Conservation (phyloP, 2,888 invertebrate species). For the Microctonus aethiopoides region DNA sequence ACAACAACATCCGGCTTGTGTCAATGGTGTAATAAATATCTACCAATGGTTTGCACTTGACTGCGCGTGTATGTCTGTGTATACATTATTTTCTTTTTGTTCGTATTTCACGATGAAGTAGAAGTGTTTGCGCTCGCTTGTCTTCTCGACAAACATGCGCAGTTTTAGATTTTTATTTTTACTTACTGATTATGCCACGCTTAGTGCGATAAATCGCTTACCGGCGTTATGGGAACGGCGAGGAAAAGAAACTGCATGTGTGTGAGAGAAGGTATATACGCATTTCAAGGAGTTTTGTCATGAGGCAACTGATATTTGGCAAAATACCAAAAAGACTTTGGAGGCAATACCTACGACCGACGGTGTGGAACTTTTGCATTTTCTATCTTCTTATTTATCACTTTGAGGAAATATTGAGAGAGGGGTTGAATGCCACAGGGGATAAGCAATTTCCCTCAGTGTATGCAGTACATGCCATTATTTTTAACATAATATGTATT, state of each 20-base stretch:
- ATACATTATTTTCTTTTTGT: conserved; percentile 28
- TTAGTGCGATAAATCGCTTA: conserved; percentile 38
- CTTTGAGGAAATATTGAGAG: background rate
- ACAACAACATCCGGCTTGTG: conserved; percentile 36
- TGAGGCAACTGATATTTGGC: conserved; percentile 31
- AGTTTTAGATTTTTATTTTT: conserved; percentile 27
- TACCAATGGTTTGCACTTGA: conserved; percentile 47
- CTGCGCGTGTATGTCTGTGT: conserved; percentile 38
- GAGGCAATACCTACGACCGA: background rate
- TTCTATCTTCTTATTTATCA: conserved; percentile 8
- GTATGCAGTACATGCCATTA: no score
- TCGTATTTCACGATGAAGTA: conserved; percentile 23
- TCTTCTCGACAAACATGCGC: conserved; percentile 30
- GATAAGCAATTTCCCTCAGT: background rate
- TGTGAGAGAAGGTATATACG: conserved; percentile 24
- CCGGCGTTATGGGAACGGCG: background rate
- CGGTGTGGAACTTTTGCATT: background rate
- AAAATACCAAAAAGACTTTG: conserved; percentile 24
- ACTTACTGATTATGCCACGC: conserved; percentile 21
- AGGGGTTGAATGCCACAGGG: background rate
- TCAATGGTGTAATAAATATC: conserved; percentile 45
- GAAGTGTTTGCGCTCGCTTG: conserved; percentile 27
- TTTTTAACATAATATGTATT: no score
- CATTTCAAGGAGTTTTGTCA: conserved; percentile 16
- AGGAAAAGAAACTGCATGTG: conserved; percentile 1